Conservation (phyloP, 2,113 vertebrate genomes). For the Capreolus pygargus region DNA sequence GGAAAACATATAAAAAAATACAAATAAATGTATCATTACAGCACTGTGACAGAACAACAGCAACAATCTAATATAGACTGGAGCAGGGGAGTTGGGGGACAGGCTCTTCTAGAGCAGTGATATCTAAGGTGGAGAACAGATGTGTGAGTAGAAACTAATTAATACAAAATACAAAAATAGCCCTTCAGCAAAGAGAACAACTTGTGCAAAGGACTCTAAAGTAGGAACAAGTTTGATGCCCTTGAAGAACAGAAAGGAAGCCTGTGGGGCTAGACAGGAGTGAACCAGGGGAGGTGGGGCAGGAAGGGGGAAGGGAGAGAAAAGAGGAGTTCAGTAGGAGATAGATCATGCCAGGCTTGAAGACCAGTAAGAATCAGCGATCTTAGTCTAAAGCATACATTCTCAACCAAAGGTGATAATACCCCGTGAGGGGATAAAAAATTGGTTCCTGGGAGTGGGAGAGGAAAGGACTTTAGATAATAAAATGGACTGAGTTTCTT, state of each 20-base stretch:
- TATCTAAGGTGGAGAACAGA: neutral
- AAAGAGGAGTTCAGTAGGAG: neutral
- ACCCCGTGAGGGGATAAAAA: neutral
- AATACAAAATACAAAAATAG: neutral
- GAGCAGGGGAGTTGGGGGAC: neutral
- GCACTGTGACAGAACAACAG: neutral
- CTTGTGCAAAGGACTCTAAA: neutral
- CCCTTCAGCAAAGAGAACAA: neutral
- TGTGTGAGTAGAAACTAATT: neutral
- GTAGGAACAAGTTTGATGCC: neutral
- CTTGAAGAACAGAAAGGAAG: neutral
- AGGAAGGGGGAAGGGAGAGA: accelerated
- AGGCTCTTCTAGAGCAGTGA: neutral
- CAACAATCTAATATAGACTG: neutral
- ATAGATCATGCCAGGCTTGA: neutral
- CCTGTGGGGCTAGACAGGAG: neutral
- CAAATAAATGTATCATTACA: neutral
- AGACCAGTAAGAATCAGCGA: neutral
- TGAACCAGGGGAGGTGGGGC: neutral
- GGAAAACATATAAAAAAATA: neutral
- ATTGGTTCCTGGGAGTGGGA: neutral
- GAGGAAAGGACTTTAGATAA: neutral
- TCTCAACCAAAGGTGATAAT: neutral
- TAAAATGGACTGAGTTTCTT: neutral
- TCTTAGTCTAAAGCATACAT: neutral